These are phyloP conservation scores for Bubo scandiacus DNA, from an alignment of 2,113 vertebrate genomes.

Conservation along the genomic window DNA sequence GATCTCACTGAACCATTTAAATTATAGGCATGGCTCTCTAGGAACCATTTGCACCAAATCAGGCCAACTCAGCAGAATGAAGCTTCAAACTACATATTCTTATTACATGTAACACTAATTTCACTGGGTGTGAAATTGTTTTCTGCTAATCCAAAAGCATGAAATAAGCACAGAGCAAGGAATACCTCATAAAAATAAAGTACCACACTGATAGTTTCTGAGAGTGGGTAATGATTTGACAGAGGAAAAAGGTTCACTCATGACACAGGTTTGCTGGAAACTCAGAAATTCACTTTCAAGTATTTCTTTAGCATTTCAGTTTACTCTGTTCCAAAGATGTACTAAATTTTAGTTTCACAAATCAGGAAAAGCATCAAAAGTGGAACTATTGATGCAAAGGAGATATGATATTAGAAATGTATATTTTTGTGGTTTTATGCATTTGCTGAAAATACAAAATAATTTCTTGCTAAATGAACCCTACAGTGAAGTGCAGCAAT, in stretches of 20 bases:
- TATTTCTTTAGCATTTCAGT: neutral
- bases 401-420: neutral
- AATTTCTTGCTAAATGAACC: neutral
- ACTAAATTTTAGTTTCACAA: neutral
- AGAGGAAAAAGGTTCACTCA: neutral
- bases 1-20: neutral
- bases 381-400: neutral
- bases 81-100: neutral
- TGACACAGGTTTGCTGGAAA: neutral
- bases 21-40: neutral
- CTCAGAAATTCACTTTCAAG: neutral
- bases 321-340: neutral
- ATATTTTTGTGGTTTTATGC: neutral
- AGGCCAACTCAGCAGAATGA: neutral
- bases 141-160: neutral
- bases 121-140: neutral
- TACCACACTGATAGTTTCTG: neutral
- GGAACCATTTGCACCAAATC: neutral
- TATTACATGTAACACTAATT: neutral
- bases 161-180: neutral
- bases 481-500: neutral
- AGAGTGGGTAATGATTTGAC: neutral
- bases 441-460: neutral
- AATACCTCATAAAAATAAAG: neutral
- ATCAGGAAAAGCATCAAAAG: neutral